Conservation (phyloP, 2,888 invertebrate species). For the Melanostoma scalare region DNA sequence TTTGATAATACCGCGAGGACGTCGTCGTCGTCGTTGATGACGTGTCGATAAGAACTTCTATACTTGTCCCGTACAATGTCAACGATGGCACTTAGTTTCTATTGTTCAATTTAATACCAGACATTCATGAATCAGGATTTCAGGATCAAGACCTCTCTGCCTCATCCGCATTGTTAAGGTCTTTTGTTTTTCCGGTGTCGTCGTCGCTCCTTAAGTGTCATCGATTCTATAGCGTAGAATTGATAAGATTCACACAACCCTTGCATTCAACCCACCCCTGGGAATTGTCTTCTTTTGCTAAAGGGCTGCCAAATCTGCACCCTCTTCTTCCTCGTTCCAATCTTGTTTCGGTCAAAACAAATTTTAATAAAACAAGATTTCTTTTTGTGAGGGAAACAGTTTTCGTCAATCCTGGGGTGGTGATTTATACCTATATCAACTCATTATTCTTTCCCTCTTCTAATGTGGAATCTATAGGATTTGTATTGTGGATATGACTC, state of each 20-base stretch:
- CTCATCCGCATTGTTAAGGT: constrained; percentile 32
- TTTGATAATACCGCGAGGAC: constrained; percentile 39
- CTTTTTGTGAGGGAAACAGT: constrained; percentile 4
- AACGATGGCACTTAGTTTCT: constrained; percentile 42
- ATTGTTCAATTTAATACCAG: constrained; percentile 50
- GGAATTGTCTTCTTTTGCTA: neutral
- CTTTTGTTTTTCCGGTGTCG: constrained; percentile 45
- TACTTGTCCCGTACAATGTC: constrained; percentile 15
- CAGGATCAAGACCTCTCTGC: constrained; percentile 51
- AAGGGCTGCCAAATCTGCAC: neutral
- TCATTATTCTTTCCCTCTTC: constrained; percentile 48
- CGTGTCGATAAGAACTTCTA: constrained; percentile 54
- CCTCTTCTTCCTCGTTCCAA: constrained; percentile 9
- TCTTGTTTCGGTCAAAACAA: constrained; percentile 72
- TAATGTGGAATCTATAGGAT: constrained; percentile 54
- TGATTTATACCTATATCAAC: constrained; percentile 53
- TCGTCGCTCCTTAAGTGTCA: constrained; percentile 39
- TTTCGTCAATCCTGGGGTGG: constrained; percentile 24
- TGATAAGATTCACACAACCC: constrained; percentile 32
- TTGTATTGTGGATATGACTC: constrained; percentile 14
- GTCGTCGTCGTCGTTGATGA: constrained; percentile 37
- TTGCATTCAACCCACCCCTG: constrained; percentile 20
- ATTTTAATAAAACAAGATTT: constrained; percentile 56
- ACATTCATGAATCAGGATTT: constrained; percentile 26
- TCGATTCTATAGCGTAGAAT: constrained; percentile 19